Conservation (phyloP, 2,113 vertebrate species). For the Cavia porcellus region DNA sequence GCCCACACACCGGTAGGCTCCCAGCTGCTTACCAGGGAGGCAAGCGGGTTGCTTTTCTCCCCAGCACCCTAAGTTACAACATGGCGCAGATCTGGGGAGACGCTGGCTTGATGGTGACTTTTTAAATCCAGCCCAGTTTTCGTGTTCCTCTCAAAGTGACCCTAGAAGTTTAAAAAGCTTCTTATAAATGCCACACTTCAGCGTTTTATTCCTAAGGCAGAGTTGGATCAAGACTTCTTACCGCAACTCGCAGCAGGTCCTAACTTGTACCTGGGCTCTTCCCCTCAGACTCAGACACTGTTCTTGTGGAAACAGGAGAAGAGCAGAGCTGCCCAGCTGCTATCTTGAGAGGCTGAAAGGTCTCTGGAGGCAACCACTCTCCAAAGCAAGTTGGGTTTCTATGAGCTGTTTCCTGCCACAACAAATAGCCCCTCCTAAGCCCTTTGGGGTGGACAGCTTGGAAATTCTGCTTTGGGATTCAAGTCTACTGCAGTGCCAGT, state of each 20-base stretch:
- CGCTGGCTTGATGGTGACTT: no score
- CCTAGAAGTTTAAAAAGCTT: slow-evolving; percentile 13
- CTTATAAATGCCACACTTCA: slow-evolving; percentile 33
- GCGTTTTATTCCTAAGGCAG: slow-evolving; percentile 5
- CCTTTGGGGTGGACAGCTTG: not conserved
- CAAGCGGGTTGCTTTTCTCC: no score
- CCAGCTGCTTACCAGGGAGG: no score
- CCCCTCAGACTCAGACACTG: slow-evolving; percentile 7
- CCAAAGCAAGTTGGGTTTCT: slow-evolving; percentile 25
- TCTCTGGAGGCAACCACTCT: slow-evolving; percentile 66
- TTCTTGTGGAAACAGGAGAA: slow-evolving; percentile 40
- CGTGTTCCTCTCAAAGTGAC: slow-evolving; percentile 29
- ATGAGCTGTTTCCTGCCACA: slow-evolving; percentile 38
- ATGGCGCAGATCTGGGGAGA: no score
- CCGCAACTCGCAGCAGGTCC: slow-evolving; percentile 34
- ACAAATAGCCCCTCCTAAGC: slow-evolving; percentile 46
- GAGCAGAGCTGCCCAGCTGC: slow-evolving; percentile 5
- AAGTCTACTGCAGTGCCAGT: not conserved
- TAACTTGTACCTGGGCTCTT: not conserved
- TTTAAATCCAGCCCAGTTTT: not conserved
- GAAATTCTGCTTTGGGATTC: slow-evolving; percentile 14
- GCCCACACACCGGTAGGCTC: no score
- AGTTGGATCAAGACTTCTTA: slow-evolving; percentile 37
- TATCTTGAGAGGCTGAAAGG: not conserved
- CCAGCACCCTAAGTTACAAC: no score